Evolutionary conservation across 2,113 vertebrate genomes (phyloP).

Genomic region (Laterallus jamaicensis): DNA sequence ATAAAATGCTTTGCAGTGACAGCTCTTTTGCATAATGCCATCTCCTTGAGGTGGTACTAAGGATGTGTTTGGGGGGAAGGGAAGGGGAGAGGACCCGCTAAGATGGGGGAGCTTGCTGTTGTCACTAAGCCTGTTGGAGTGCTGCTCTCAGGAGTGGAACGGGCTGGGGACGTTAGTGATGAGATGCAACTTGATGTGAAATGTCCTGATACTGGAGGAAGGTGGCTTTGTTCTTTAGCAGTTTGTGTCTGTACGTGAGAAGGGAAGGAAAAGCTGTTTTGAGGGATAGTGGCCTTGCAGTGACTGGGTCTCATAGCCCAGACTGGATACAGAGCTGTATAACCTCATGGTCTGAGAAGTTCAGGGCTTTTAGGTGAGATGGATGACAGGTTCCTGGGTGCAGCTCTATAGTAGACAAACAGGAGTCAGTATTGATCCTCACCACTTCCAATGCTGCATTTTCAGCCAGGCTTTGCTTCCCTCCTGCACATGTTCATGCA

Average conservation of each 20-base stretch:
- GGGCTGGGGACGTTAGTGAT: neutral
- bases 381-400: too few species aligned
- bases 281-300: too few species aligned
- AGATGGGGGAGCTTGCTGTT: neutral
- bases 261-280: neutral
- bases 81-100: neutral
- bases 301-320: neutral
- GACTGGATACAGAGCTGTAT: accelerated
- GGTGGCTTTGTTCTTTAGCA: neutral
- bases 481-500: neutral
- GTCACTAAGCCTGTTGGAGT: neutral
- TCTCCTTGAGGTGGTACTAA: neutral
- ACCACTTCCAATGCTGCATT: neutral
- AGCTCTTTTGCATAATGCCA: neutral
- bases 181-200: neutral
- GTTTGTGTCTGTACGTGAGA: neutral
- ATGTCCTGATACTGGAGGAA: neutral
- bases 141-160: neutral
- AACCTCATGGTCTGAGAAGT: neutral
- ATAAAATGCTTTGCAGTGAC: neutral
- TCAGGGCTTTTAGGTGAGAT: neutral
- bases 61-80: neutral
- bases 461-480: neutral
- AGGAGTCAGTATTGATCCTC: neutral
- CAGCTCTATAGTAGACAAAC: neutral